Evolutionary conservation across 35 echinoderm and acorn worm genomes (phyloP).

Genomic region (Apostichopus parvimensis): DNA sequence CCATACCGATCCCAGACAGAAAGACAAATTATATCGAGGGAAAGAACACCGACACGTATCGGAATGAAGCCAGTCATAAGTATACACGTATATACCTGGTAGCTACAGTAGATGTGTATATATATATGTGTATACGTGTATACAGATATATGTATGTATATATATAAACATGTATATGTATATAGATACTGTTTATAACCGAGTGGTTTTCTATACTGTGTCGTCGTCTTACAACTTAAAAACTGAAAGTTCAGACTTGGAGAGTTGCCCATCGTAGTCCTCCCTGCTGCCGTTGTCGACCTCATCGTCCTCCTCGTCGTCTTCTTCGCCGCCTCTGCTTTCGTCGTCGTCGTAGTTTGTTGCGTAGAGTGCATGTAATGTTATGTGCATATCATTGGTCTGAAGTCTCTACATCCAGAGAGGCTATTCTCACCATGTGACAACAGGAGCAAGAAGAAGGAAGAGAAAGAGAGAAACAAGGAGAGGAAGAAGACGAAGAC

Average conservation of each 20-base stretch:
- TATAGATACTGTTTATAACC: too few species aligned
- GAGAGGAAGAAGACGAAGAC: not conserved
- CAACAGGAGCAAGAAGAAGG: not conserved
- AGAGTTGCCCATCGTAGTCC: slow-evolving; percentile 13
- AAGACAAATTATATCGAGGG: not conserved
- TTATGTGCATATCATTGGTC: slow-evolving; percentile 46
- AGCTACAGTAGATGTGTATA: too few species aligned
- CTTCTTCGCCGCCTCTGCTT: too few species aligned
- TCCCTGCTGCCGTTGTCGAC: too few species aligned
- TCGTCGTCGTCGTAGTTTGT: not conserved
- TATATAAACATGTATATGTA: too few species aligned
- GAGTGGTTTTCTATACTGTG: too few species aligned
- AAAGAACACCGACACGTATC: not conserved
- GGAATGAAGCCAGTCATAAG: not conserved
- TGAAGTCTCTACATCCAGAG: slow-evolving; percentile 22
- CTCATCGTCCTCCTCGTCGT: too few species aligned
- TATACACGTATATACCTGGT: too few species aligned
- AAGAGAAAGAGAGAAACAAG: too few species aligned
- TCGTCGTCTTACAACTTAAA: not conserved
- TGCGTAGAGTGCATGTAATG: slow-evolving; percentile 38
- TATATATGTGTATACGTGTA: too few species aligned
- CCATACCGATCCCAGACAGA: not conserved
- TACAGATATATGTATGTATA: too few species aligned
- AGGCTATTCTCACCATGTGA: slow-evolving; percentile 21
- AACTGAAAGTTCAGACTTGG: slow-evolving; percentile 43